Base-by-base conservation (phyloP, 2,113 vertebrate genomes). In the Apteryx owenii region DNA sequence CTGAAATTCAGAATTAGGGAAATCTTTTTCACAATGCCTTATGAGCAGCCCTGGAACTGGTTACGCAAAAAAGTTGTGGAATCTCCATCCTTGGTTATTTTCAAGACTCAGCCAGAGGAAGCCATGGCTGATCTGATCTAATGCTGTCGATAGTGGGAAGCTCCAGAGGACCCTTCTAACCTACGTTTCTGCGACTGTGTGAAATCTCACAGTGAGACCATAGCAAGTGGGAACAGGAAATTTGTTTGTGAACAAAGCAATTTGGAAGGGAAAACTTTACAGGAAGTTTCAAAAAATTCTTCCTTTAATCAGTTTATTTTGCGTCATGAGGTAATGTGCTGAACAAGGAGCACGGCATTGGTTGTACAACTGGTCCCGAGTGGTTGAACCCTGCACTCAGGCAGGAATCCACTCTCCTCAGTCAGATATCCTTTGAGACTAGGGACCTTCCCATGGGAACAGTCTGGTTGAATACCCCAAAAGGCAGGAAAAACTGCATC, bases 51-150 rank as follows among this genome's bases (percentile, higher is more conserved):
- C 50, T 66, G 26, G 21, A 82, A 76, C 2, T 18, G 7, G 6
- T 78, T 53, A 36, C 5, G 0, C 4, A 5, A 16, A 56, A 65
- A 78, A 15, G 0, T 7, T 46, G 15, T 8, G 7, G 5, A 71
- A 82, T 82, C 13, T 88, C 4, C 5, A n/a, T 15, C 11, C 13
- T 77, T 69, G 0, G 3, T 5, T 26, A 36, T 84, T 58, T 85
- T 92, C 66, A 79, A 69, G 81, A 65, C 4, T 46, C 65, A 81
- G 17, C 8, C 40, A 46, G n/a, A 62, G 22, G 87, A 62, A 78
- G 0, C 1, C 0, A 1, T 33, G 33, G 12, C 4, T 72, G 10
- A 53, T 73, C 15, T 53, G 12, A 53, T 48, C 7, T 51, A 70
- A 75, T 40, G 6, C 18, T 70, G 26, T 3, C 2, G 3, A 38